A percentile compares a stretch with the other conserved stretches of the same genome.
Conservation (phyloP, 2,888 invertebrate genomes). For the Rambutsinella grinnellia region DNA sequence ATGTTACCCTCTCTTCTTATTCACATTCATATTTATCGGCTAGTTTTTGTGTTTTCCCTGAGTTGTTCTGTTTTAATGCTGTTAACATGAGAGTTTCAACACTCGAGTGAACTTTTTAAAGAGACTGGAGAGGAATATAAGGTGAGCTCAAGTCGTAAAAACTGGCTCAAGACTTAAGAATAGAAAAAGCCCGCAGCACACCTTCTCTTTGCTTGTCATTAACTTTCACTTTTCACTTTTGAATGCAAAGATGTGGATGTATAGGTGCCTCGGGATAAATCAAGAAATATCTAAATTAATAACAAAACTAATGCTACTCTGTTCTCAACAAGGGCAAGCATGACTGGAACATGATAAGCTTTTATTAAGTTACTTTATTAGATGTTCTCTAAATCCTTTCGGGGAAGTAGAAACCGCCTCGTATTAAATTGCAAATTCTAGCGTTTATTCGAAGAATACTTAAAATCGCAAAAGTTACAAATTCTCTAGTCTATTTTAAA, state of each 20-base stretch:
- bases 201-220: conserved; percentile 57
- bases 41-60: conserved; percentile 14
- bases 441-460: too few species aligned
- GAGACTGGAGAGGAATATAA: neutral
- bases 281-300: conserved; percentile 57
- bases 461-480: too few species aligned
- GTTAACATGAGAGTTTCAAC: too few species aligned
- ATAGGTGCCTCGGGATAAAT: conserved; percentile 57
- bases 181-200: too few species aligned
- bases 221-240: conserved; percentile 52
- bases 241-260: conserved; percentile 34
- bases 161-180: conserved; percentile 1
- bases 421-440: too few species aligned
- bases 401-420: too few species aligned
- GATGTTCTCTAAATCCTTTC: neutral
- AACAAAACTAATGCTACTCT: conserved; percentile 33
- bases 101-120: too few species aligned
- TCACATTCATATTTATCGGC: conserved; percentile 13
- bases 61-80: too few species aligned
- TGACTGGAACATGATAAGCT: too few species aligned
- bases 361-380: too few species aligned
- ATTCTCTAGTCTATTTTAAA: too few species aligned
- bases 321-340: neutral
- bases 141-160: conserved; percentile 24
- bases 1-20: neutral